These are phyloP conservation scores for Cebus imitator DNA, from an alignment of 2,113 vertebrate genomes.

Conservation along the genomic window DNA sequence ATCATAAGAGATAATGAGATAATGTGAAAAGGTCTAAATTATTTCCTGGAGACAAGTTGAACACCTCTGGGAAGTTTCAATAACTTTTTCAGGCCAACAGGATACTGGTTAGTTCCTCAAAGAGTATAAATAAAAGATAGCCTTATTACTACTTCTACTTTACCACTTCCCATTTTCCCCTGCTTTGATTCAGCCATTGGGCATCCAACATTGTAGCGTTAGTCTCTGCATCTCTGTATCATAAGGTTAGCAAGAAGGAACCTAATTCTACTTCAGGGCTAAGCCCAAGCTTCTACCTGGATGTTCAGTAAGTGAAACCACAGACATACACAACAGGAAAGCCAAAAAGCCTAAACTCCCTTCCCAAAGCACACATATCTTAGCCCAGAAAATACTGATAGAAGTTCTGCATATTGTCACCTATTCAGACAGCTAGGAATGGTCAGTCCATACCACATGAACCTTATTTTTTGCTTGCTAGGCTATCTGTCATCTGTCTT, in stretches of 20 bases:
- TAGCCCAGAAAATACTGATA: not conserved
- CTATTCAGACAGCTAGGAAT: not conserved
- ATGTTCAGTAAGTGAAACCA: not conserved
- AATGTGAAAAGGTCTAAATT: constrained; percentile 12
- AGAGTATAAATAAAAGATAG: constrained; percentile 36
- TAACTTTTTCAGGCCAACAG: constrained; percentile 62
- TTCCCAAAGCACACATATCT: not conserved
- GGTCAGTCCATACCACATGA: not conserved
- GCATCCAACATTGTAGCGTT: not conserved
- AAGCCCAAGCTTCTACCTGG: not conserved
- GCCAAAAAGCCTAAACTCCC: not conserved
- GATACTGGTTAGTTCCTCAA: constrained; percentile 57
- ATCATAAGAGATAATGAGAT: constrained; percentile 54
- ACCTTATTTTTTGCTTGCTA: not conserved
- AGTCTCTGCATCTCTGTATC: not conserved
- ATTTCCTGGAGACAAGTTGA: constrained; percentile 26
- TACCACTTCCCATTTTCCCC: not conserved
- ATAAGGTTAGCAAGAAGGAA: not conserved
- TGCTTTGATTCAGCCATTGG: not conserved
- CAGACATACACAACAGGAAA: not conserved
- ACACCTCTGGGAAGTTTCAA: constrained; percentile 70
- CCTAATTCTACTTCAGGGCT: not conserved
- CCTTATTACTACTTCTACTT: constrained; percentile 16
- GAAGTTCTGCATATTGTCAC: not conserved
- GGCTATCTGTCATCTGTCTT: not conserved